These are phyloP conservation scores for Aphyosemion australe DNA, from an alignment of 2,113 vertebrate genomes.

Conservation along the genomic window DNA sequence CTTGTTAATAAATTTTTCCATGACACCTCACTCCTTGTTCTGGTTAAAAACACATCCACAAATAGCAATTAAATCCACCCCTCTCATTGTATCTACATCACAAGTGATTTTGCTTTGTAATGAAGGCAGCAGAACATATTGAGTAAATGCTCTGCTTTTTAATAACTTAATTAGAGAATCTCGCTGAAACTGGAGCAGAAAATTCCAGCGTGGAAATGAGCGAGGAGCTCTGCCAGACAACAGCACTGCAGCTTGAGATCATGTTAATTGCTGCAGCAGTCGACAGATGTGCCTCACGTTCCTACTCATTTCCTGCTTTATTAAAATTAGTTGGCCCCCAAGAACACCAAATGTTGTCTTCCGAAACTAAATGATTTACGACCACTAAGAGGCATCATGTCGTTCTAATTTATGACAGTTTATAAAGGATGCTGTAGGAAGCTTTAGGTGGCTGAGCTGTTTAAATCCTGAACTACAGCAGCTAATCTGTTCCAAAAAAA, in stretches of 20 bases:
- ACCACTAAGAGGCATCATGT: constrained; percentile 35
- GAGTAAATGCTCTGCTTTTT: constrained; percentile 72
- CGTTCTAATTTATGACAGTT: constrained; percentile 46
- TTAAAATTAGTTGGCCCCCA: constrained; percentile 55
- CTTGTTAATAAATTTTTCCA: too few species aligned
- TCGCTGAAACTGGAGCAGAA: constrained; percentile 72
- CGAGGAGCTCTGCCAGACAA: constrained; percentile 42
- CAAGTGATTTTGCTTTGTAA: constrained; percentile 68
- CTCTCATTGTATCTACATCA: constrained; percentile 66
- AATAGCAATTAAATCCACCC: constrained; percentile 6
- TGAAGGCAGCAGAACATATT: constrained; percentile 73
- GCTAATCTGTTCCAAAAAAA: constrained; percentile 4
- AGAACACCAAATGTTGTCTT: constrained; percentile 61
- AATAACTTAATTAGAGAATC: constrained; percentile 80
- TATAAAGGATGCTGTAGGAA: constrained; percentile 20
- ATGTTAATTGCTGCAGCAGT: constrained; percentile 67
- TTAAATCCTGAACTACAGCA: constrained; percentile 31
- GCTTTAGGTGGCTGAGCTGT: constrained; percentile 34
- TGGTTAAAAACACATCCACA: constrained; percentile 17
- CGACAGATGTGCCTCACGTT: constrained; percentile 72
- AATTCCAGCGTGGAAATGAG: constrained; percentile 63
- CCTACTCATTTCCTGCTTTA: constrained; percentile 64
- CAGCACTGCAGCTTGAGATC: constrained; percentile 29
- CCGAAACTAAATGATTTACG: constrained; percentile 62
- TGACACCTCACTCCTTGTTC: too few species aligned